Base-by-base conservation (phyloP, 2,888 invertebrate genomes). In the Muschampia plurimacula region DNA sequence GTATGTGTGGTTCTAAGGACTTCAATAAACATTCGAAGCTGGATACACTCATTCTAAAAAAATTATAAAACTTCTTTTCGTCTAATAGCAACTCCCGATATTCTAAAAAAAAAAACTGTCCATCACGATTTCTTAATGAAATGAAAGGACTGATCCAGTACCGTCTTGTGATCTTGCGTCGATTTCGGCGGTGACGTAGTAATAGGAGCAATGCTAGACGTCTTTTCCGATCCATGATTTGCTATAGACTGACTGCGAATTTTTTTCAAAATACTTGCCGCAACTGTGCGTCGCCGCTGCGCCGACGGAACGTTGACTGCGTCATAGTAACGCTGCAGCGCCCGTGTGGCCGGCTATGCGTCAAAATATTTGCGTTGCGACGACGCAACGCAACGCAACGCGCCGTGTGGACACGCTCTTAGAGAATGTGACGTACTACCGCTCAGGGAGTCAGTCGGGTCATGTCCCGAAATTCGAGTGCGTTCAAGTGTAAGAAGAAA, bases 1-100 rank as follows among this genome's bases (percentile, higher is more conserved):
- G 77, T 80, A 79, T 75, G 68, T 80, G 79, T 80, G 80, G 80
- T 74, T 80, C 75, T 78, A 79, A 78, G 75, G 76, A 74, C 71
- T 78, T 71, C 52, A 80, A 78, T 76, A 80, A 79, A 80, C 74
- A 67, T 76, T 76, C 75, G 76, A 78, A 80, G 69, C 72, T 78
- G 76, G 79, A 73, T 69, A 75, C 70, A 73, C 76, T 76, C 75
- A 77, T 75, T 77, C 76, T 52, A 76, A 77, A 77, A 64, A 77
- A 74, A 77, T 55, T 76, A 71, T 67, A 80, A 78, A 80, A 77
- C 75, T 72, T 79, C 64, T 76, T 75, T 76, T 79, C 75, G 75
- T 80, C 78, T 77, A 75, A 77, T 63, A 78, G 67, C 76, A 79
- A 77, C 76, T 76, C 77, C 74, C 74, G 69, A 76, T 77, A 77